Percentiles rank a stretch among this genome's conserved stretches.
Conservation (phyloP, 92 coral and sea anemone species). For the Phenganax marumi region DNA sequence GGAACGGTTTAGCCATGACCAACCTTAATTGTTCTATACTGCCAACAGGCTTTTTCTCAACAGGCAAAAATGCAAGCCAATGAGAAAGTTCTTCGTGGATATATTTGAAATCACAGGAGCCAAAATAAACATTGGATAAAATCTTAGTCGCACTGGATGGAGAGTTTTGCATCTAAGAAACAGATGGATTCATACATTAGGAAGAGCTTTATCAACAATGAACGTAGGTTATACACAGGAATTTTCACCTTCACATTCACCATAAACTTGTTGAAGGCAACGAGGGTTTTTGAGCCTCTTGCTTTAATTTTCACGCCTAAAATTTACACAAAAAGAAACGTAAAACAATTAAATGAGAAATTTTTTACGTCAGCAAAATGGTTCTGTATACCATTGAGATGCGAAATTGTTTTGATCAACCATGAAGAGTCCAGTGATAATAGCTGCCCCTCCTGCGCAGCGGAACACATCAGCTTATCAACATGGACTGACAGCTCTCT, state of each 20-base stretch:
- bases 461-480: constrained; percentile 3
- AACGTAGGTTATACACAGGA: not conserved
- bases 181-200: not conserved
- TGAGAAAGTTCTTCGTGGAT: constrained; percentile 72
- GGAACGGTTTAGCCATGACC: not conserved
- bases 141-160: not conserved
- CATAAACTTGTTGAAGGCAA: constrained; percentile 18
- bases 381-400: constrained; percentile 15
- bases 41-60: constrained; percentile 46
- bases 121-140: constrained; percentile 61
- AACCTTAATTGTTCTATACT: constrained; percentile 4
- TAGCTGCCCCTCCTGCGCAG: not conserved
- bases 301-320: constrained; percentile 31
- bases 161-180: constrained; percentile 1
- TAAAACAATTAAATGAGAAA: not conserved
- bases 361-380: not conserved
- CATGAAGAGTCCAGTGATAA: not conserved
- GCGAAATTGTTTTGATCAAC: constrained; percentile 23
- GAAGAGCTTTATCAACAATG: not conserved
- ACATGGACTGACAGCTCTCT: constrained; percentile 32
- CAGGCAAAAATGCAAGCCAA: constrained; percentile 76
- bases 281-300: constrained; percentile 10
- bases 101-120: constrained; percentile 66
- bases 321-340: not conserved
- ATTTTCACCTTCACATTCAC: constrained; percentile 5